Conservation (phyloP, 1,140 invertebrate species). For the Pseudomyrmex sp. region DNA sequence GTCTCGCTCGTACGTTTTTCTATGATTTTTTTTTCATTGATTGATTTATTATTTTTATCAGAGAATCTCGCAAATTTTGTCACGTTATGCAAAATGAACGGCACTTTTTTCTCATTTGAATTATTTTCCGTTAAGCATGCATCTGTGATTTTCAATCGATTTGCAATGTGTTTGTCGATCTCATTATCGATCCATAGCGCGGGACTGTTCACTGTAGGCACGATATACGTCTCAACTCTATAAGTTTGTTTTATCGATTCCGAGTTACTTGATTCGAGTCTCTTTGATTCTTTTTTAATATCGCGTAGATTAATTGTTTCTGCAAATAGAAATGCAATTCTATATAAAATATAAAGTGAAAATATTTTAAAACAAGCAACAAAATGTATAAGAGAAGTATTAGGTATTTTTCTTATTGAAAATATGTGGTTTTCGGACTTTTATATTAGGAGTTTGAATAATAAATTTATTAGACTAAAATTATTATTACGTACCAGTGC, state of each 20-base stretch:
- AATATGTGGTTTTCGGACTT: too few species aligned
- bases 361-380: too few species aligned
- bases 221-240: slow-evolving; percentile 80
- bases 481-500: too few species aligned
- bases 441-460: too few species aligned
- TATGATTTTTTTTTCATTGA: slow-evolving; percentile 12
- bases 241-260: slow-evolving; percentile 61
- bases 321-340: too few species aligned
- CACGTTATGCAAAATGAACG: background rate
- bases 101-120: background rate
- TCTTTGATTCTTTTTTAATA: too few species aligned
- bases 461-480: background rate
- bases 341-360: too few species aligned
- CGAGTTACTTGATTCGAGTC: too few species aligned
- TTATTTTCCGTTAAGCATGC: background rate
- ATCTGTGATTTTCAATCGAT: background rate
- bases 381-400: too few species aligned
- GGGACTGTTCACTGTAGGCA: slow-evolving; percentile 68
- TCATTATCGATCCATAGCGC: background rate
- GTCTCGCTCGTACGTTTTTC: background rate
- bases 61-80: background rate
- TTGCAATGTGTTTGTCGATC: background rate
- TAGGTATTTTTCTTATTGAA: too few species aligned
- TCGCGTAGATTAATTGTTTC: too few species aligned
- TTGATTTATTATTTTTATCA: background rate